Base-by-base conservation (phyloP, 1,140 invertebrate species). In the Asbolus verrucosus region DNA sequence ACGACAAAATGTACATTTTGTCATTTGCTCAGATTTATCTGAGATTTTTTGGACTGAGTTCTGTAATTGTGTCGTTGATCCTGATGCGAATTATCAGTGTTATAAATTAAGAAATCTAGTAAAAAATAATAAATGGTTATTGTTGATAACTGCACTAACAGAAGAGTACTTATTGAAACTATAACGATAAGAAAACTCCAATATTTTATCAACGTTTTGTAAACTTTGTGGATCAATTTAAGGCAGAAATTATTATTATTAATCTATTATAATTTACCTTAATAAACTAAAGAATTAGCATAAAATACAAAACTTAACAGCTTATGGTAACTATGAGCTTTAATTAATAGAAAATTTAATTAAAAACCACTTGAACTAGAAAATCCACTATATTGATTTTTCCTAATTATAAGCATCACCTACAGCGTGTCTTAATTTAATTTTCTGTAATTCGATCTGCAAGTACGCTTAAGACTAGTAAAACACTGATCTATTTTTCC, bases 391-490 rank as follows among this genome's bases (percentile, higher is more conserved):
- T n/a, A n/a, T 54, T 63, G 31, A 50, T 71, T 24, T 67, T 33
- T 36, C 41, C 59, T 50, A 19, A 54, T 36, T 8, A 9, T 66
- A 68, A 60, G 61, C 66, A 71, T 74, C 72, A 74, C 72, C 72
- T 74, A 16, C 68, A 71, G 69, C 69, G 72, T 74, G 72, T 74
- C 72, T 74, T 74, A 70, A 70, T 54, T 67, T 36, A 19, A 8
- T 66, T 13, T 27, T 8, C 24, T 27, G 24, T n/a, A n/a, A n/a
- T n/a, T n/a, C n/a, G n/a, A n/a, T n/a, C n/a, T n/a, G n/a, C n/a
- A n/a, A 65, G 19, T 66, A 66, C 63, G 63, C 65, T 67, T 33
- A 50, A 39, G 3, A 11, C 14, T 67, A 50, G 41, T 18, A 19
- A 38, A 4, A 30, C 21, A 39, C 5, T 9, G 8, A 65, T 67